phyloP scores from a whole-genome alignment of 2,797 vertebrate genomes.

The Ammospiza maritima region DNA sequence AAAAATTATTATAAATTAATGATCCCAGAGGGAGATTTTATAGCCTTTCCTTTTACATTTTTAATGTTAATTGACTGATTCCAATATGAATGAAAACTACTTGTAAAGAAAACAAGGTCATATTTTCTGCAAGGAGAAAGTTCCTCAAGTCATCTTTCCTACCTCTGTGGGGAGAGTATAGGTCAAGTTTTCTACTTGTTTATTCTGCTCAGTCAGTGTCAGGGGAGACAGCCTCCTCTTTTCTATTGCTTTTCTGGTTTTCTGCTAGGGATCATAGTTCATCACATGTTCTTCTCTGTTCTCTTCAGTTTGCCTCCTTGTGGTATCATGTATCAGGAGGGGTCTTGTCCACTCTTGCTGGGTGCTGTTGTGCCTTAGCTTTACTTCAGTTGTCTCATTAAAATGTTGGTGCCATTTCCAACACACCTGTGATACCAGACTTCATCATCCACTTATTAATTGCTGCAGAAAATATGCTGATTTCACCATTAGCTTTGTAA shows the following conservation, averaged over 20 bases:
- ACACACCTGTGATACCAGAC: background rate
- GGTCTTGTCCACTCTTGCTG: background rate
- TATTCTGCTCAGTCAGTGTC: background rate
- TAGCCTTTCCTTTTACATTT: conserved; percentile 29
- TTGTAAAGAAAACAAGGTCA: background rate
- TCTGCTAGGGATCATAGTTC: background rate
- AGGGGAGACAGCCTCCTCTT: background rate
- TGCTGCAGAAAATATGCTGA: background rate
- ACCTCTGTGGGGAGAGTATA: background rate
- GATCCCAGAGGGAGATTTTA: background rate
- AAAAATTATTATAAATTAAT: background rate
- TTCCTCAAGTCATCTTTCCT: background rate
- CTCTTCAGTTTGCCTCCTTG: background rate
- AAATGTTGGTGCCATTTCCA: background rate
- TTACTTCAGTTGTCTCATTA: background rate
- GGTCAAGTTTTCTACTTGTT: background rate
- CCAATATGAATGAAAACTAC: conserved; percentile 1
- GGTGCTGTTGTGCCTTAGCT: background rate
- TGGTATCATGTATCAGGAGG: background rate
- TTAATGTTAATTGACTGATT: conserved; percentile 46
- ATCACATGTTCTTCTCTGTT: background rate
- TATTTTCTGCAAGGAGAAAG: background rate
- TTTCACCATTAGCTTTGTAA: background rate
- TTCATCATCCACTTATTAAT: background rate
- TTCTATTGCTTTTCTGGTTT: background rate